These are phyloP conservation scores for Brachyhypopomus gauderio DNA, from an alignment of 2,113 vertebrate species.

Conservation along the genomic window DNA sequence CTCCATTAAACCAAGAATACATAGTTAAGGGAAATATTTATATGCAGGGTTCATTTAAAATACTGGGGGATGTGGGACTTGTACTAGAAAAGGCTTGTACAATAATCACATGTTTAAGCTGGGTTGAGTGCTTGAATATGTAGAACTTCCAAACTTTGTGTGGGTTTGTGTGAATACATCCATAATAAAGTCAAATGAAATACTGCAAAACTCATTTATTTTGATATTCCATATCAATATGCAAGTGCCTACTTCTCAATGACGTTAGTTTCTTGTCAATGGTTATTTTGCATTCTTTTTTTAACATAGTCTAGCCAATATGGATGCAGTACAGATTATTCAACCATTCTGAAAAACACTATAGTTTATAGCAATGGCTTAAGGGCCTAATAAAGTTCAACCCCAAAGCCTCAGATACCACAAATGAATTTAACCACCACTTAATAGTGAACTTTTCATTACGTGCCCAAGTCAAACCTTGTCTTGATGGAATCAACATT, in stretches of 20 bases:
- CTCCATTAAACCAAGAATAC: too few species aligned
- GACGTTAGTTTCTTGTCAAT: neutral
- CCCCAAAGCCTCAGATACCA: neutral
- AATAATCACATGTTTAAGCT: neutral
- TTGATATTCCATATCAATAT: constrained; percentile 32
- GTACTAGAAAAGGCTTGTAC: neutral
- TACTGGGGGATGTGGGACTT: too few species aligned
- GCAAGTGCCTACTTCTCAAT: constrained; percentile 33
- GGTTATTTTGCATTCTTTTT: neutral
- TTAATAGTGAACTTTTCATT: neutral
- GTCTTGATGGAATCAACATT: neutral
- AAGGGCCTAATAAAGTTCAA: neutral
- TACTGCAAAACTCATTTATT: constrained; percentile 55
- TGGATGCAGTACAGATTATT: neutral
- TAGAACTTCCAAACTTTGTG: too few species aligned
- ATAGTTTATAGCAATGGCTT: neutral
- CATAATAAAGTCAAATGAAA: neutral
- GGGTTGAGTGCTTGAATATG: too few species aligned
- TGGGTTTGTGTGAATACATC: neutral
- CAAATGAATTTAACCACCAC: neutral
- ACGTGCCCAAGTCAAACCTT: neutral
- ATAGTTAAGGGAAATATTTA: too few species aligned
- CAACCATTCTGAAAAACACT: neutral
- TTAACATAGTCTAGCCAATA: neutral
- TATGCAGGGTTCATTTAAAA: too few species aligned